Evolutionary conservation across 2,113 vertebrate species (phyloP).

Genomic region (Ceuthmochares aereus): DNA sequence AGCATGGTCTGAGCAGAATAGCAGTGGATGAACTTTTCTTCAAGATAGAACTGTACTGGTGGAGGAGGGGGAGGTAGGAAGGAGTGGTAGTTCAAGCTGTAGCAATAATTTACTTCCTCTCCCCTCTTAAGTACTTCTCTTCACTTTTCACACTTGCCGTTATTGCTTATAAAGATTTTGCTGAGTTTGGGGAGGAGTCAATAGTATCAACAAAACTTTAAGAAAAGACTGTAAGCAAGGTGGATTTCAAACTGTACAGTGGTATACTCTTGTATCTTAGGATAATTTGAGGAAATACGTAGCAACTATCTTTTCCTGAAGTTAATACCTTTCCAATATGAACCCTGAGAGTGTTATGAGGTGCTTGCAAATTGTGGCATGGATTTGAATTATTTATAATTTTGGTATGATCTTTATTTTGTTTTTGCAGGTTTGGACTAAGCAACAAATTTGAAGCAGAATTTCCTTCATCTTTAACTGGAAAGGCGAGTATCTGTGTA

Average conservation of each 20-base stretch:
- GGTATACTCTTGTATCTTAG: neutral
- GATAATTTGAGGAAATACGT: neutral
- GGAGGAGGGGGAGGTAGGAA: neutral
- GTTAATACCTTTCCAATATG: neutral
- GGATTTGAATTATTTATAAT: neutral
- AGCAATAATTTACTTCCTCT: neutral
- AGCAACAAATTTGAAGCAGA: slow-evolving; percentile 99
- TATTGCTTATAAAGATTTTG: neutral
- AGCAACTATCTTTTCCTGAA: neutral
- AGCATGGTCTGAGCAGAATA: neutral
- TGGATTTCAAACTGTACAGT: neutral
- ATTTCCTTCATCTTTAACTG: slow-evolving; percentile 97
- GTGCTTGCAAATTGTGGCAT: neutral
- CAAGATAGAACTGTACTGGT: neutral
- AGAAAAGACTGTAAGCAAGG: neutral
- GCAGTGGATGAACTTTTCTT: neutral
- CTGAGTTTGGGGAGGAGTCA: neutral
- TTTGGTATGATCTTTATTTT: slow-evolving; percentile 19
- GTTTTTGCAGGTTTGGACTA: slow-evolving; percentile 90
- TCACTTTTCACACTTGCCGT: neutral
- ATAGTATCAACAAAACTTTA: neutral
- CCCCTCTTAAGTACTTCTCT: neutral
- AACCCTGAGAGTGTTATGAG: neutral
- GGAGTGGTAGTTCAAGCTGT: neutral
- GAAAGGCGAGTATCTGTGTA: slow-evolving; percentile 86